phyloP scores from a whole-genome alignment of 2,888 invertebrate genomes.

The Hemistola chrysoprasaria region DNA sequence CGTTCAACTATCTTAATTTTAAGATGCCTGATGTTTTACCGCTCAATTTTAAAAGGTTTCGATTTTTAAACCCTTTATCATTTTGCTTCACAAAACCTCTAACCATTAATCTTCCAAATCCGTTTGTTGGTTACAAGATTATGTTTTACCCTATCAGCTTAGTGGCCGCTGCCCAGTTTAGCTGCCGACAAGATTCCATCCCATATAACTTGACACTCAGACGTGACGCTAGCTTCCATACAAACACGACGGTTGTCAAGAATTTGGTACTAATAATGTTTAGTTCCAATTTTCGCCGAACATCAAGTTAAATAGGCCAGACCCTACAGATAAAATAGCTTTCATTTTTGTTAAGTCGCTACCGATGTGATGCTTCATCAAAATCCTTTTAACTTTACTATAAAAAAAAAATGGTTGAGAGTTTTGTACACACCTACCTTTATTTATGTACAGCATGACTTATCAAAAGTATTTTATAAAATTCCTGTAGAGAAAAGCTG shows the following conservation, averaged over 20 bases:
- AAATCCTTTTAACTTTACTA: conserved; percentile 44
- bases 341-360: conserved; percentile 59
- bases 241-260: too few species aligned
- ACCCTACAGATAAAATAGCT: too few species aligned
- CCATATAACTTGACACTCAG: too few species aligned
- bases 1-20: too few species aligned
- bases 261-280: too few species aligned
- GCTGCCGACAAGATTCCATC: conserved; percentile 64
- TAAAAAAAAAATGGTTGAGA: conserved; percentile 33
- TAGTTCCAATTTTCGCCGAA: too few species aligned
- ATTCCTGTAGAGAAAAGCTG: too few species aligned
- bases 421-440: conserved; percentile 4
- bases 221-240: too few species aligned
- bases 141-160: conserved; percentile 35
- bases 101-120: conserved; percentile 18
- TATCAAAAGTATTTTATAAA: too few species aligned
- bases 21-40: too few species aligned
- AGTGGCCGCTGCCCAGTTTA: conserved; percentile 27
- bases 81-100: conserved; percentile 9
- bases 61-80: not conserved
- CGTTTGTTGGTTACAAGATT: conserved; percentile 31
- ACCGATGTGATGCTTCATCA: conserved; percentile 46
- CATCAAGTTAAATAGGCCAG: too few species aligned
- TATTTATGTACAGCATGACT: conserved; percentile 22
- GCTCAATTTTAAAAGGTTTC: too few species aligned